Evolutionary conservation across 2,888 invertebrate species (phyloP).

Genomic region (Chloroclystis v-ata): DNA sequence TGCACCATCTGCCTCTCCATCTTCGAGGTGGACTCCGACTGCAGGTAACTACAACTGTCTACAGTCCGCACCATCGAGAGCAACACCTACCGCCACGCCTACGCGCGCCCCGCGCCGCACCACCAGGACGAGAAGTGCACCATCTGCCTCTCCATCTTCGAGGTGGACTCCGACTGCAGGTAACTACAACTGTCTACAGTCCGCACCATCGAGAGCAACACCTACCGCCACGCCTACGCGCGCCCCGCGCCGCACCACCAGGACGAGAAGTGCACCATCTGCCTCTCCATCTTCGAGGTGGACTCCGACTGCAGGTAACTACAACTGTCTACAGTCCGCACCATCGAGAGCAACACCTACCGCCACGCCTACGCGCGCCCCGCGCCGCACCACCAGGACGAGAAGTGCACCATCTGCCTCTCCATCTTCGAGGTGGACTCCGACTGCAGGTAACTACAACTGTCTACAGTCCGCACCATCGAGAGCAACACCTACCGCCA

Average conservation of each 20-base stretch:
- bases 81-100: conserved; percentile 91
- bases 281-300: conserved; percentile 91
- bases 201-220: conserved; percentile 89
- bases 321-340: conserved; percentile 34
- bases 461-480: conserved; percentile 72
- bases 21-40: conserved; percentile 91
- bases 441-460: conserved; percentile 83
- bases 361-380: conserved; percentile 87
- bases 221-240: conserved; percentile 90
- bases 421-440: conserved; percentile 91
- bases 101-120: conserved; percentile 81
- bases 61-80: conserved; percentile 83
- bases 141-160: conserved; percentile 92
- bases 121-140: conserved; percentile 93
- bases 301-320: conserved; percentile 88
- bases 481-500: conserved; percentile 92
- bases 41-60: conserved; percentile 77
- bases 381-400: conserved; percentile 83
- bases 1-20: conserved; percentile 94
- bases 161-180: conserved; percentile 91
- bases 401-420: conserved; percentile 95
- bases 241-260: conserved; percentile 82
- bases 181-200: conserved; percentile 37
- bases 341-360: conserved; percentile 90
- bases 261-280: conserved; percentile 94